Evolutionary conservation across 64 coral and sea anemone species (phyloP).

Genomic region (Stichodactyla helianthus): DNA sequence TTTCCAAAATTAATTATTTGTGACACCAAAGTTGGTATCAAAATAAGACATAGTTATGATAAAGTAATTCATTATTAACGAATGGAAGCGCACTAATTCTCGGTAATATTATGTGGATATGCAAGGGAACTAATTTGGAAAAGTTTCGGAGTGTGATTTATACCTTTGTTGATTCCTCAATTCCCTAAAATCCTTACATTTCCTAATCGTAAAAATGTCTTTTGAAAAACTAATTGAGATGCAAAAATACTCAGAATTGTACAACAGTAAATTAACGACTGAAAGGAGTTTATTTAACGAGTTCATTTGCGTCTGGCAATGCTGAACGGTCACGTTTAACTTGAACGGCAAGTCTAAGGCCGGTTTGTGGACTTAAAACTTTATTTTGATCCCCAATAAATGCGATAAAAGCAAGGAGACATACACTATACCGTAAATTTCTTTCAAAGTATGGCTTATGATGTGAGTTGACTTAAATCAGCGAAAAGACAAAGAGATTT

Average conservation of each 20-base stretch:
- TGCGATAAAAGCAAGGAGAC: no score
- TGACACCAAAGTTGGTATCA: background rate
- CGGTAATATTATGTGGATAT: background rate
- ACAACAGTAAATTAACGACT: background rate
- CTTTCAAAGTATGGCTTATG: background rate
- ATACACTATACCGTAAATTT: background rate
- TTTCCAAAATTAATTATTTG: background rate
- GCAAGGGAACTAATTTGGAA: background rate
- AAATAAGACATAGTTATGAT: background rate
- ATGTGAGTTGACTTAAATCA: background rate
- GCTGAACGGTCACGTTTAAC: background rate
- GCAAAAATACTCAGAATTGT: background rate
- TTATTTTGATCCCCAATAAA: background rate
- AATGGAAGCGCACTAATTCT: background rate
- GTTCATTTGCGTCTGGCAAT: background rate
- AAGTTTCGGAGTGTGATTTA: background rate
- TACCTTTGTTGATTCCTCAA: background rate
- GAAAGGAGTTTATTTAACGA: slow-evolving; percentile 4
- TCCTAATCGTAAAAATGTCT: background rate
- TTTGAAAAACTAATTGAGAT: background rate
- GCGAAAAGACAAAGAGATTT: background rate
- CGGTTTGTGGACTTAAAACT: background rate
- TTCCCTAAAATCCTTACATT: background rate
- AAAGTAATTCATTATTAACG: background rate
- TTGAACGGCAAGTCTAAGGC: background rate